Conservation (phyloP, 30 jellyfish, hydroid and myxozoan genomes). For the Mastigias papua region DNA sequence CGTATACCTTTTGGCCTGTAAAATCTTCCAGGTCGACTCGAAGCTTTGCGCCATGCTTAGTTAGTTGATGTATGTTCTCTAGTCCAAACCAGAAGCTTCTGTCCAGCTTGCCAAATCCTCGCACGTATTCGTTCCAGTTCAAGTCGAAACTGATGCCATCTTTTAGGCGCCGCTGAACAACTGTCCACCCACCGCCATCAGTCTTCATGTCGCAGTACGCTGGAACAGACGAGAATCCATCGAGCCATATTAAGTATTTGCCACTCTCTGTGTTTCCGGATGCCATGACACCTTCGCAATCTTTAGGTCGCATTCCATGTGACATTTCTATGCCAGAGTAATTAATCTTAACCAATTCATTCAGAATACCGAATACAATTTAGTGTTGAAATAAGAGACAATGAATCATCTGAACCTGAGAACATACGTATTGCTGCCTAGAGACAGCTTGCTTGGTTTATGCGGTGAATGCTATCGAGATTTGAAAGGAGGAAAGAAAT, state of each 20-base stretch:
- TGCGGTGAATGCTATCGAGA: too few relatives aligned
- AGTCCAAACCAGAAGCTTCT: slow-evolving; percentile 63
- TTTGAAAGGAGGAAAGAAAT: too few relatives aligned
- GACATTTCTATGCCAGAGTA: neutral
- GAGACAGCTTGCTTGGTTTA: too few relatives aligned
- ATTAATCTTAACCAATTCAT: neutral
- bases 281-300: slow-evolving; percentile 37
- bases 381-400: too few relatives aligned
- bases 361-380: neutral
- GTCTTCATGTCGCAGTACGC: slow-evolving; percentile 56
- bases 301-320: neutral
- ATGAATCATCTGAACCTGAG: too few relatives aligned
- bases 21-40: slow-evolving; percentile 30
- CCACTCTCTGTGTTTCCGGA: slow-evolving; percentile 40
- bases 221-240: slow-evolving; percentile 15
- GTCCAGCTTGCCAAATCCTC: slow-evolving; percentile 57
- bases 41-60: slow-evolving; percentile 28
- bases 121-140: slow-evolving; percentile 50
- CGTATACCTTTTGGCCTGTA: slow-evolving; percentile 18
- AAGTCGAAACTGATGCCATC: slow-evolving; percentile 30
- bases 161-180: slow-evolving; percentile 51
- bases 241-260: slow-evolving; percentile 19
- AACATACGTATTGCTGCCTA: too few relatives aligned
- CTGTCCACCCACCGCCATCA: slow-evolving; percentile 73
- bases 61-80: slow-evolving; percentile 32